phyloP scores from a whole-genome alignment of 2,113 vertebrate species.

The Chroicocephalus ridibundus region DNA sequence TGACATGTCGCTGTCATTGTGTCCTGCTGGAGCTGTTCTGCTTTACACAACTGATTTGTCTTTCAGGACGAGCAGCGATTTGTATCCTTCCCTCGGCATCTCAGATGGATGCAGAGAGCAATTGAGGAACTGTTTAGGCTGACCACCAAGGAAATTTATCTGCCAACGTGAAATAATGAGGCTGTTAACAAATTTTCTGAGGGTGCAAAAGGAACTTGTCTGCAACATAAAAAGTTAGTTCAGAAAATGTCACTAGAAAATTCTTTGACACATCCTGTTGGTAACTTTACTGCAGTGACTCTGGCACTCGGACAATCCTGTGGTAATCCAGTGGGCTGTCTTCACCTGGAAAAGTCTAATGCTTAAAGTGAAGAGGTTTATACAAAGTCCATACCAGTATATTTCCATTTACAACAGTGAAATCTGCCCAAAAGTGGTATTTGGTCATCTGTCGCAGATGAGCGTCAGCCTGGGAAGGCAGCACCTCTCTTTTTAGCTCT shows the following conservation, averaged over 20 bases:
- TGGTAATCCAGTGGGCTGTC: neutral
- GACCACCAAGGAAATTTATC: neutral
- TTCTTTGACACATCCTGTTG: neutral
- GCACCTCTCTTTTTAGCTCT: neutral
- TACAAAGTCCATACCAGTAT: neutral
- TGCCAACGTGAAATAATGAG: neutral
- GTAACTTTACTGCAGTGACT: neutral
- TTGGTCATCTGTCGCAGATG: neutral
- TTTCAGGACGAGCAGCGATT: neutral
- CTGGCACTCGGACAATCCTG: neutral
- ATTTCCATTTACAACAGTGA: conserved; percentile 25
- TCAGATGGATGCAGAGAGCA: neutral
- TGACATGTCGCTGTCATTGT: neutral
- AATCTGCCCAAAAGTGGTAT: conserved; percentile 16
- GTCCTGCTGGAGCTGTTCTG: neutral
- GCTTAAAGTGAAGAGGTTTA: neutral
- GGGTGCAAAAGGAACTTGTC: neutral
- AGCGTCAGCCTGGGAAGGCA: neutral
- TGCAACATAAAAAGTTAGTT: neutral
- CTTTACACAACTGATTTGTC: neutral
- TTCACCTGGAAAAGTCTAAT: neutral
- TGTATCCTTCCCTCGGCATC: neutral
- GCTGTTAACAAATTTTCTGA: neutral
- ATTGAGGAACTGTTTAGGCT: neutral
- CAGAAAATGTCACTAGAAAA: neutral